A percentile compares a stretch with the other conserved stretches of the same genome.
Conservation (phyloP, 1,140 invertebrate species). For the Bilobella aurantiaca region DNA sequence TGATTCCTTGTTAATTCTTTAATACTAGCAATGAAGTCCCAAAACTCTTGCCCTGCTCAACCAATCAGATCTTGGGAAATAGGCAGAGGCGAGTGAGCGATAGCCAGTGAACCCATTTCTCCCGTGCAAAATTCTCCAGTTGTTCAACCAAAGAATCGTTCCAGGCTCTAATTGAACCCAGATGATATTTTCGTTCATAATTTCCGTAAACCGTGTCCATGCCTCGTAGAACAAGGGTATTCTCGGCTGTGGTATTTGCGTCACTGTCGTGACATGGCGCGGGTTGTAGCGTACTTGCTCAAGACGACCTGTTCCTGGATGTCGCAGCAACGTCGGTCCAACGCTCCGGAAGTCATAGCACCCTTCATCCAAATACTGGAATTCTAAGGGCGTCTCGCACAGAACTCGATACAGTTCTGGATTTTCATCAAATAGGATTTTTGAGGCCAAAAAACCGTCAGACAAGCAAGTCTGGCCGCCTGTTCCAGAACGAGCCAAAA, state of each 20-base stretch:
- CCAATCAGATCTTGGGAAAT: slow-evolving; percentile 49
- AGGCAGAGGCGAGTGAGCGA: slow-evolving; percentile 49
- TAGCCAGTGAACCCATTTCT: slow-evolving; percentile 52
- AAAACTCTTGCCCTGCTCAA: slow-evolving; percentile 47
- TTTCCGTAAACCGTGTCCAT: slow-evolving; percentile 45
- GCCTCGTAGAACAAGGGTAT: slow-evolving; percentile 52
- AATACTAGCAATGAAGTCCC: slow-evolving; percentile 34
- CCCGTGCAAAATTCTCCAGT: slow-evolving; percentile 63
- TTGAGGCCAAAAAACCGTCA: slow-evolving; percentile 51
- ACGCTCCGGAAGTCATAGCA: slow-evolving; percentile 43
- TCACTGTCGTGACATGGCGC: background rate
- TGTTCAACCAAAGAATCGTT: slow-evolving; percentile 58
- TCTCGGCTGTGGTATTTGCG: slow-evolving; percentile 10
- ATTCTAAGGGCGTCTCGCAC: slow-evolving; percentile 46
- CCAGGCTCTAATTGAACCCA: slow-evolving; percentile 53
- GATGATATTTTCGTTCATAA: slow-evolving; percentile 43
- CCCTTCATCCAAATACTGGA: slow-evolving; percentile 52
- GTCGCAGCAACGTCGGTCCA: slow-evolving; percentile 46
- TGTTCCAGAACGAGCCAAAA: slow-evolving; percentile 48
- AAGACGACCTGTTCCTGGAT: slow-evolving; percentile 44
- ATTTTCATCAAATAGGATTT: slow-evolving; percentile 44
- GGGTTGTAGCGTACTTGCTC: slow-evolving; percentile 46
- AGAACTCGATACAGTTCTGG: slow-evolving; percentile 50
- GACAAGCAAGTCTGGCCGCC: slow-evolving; percentile 54
- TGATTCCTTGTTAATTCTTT: background rate